Base-by-base conservation (phyloP, 2,113 vertebrate species). In the Theristicus caerulescens region DNA sequence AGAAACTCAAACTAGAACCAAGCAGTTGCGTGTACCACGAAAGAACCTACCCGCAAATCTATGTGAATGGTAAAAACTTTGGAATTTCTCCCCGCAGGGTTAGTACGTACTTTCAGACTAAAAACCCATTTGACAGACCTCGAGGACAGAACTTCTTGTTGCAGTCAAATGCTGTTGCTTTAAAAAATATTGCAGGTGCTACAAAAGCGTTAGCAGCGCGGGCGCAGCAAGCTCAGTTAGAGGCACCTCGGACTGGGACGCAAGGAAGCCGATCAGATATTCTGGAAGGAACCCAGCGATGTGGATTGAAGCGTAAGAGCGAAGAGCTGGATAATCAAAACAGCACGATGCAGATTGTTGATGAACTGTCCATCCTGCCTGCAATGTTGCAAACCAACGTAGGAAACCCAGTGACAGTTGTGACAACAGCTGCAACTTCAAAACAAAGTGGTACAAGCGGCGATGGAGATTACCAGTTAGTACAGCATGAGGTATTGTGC, bases 1-100 rank as follows among this genome's bases (percentile, higher is more conserved):
- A 99, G 99, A 99, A 99, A 99, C 99, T 99, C 81, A 99, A 99
- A 99, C 98, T 99, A 97, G 99, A 99, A 98, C 99, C 99, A 98
- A 99, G 98, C 98, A 99, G 98, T 98, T 99, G 99, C 88, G 98
- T 99, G 97, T 99, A 99, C 99, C 99, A 99, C 98, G 99, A 99
- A 98, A 99, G 98, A 98, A 98, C 97, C 97, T 99, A 98, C 97
- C 99, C 98, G 13, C 97, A 97, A 98, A 99, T 99, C 98, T 99
- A 98, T 98, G 98, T 99, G 99, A 99, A 99, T 97, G 98, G 98
- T 99, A 99, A 98, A 98, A 98, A 98, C 98, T 97, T 99, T 98
- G 99, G 99, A 96, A 98, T 99, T 96, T 98, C 98, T 96, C 98
- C 98, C 70, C 98, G 98, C 95, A 98, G 99, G 97, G 98, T 98